Base-by-base conservation (phyloP, 2,113 vertebrate genomes). In the Coptodon rendalli region DNA sequence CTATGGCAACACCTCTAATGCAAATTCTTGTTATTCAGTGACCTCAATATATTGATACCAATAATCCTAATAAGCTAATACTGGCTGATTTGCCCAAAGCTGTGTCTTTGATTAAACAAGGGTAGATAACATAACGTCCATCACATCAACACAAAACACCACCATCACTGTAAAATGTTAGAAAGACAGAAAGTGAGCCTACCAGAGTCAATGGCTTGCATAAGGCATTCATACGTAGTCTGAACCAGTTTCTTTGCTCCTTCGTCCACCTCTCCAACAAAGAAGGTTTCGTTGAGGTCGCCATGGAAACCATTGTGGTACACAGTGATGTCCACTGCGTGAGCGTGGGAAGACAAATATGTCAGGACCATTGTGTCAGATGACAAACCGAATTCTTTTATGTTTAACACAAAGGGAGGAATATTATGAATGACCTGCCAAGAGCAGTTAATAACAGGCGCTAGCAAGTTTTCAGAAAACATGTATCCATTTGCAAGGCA, bases 121-220 rank as follows among this genome's bases (percentile, higher is more conserved):
- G 2, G 6, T 7, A 29, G 24, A 76, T 0, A 76, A 29, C 43
- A 76, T 2, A 3, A 57, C 12, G 0, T 5, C 56, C 16, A 24
- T 56, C 56, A 87, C 22, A 13, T 12, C 24, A 48, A 57, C 38
- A 40, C 19, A 36, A 63, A 63, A 73, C 81, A 0, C 13, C 6
- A 17, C 8, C 80, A 12, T 45, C 9, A 7, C 3, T 14, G 31
- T 52, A 29, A 1, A 50, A 0, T 27, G 29, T n/a, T 13, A 45
- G 53, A 6, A 6, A 40, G 68, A 81, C 12, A 48, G 7, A 7
- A 78, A 31, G 76, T 2, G 1, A 45, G 48, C 95, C 93, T 94
- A 99, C 99, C 99, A 92, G 98, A 97, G 83, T 99, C 98, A 0
- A 99, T 98, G 91, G 99, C 97, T 96, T 99, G 99, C 99, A 99